Percentiles rank a stretch among this genome's conserved stretches.
phyloP scores from a whole-genome alignment of 2,888 invertebrate genomes.

The Eristalinus aeneus region DNA sequence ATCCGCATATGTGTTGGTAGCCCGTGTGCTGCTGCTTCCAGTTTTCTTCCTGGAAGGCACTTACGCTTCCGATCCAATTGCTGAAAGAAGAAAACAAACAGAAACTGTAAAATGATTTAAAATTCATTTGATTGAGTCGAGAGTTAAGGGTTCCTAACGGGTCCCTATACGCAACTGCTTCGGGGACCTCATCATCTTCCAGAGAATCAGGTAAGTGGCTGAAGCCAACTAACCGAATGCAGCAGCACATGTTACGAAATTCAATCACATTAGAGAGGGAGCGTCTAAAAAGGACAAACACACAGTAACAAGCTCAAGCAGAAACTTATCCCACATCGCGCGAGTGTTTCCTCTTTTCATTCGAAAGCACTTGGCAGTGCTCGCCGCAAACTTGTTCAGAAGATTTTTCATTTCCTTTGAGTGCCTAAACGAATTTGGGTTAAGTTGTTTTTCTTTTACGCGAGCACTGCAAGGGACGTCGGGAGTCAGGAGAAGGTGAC shows the following conservation, averaged over 20 bases:
- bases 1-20: background rate
- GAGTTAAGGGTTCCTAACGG: background rate
- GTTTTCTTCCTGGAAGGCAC: background rate
- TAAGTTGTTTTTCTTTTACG: conserved; percentile 33
- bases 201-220: background rate
- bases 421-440: conserved; percentile 32
- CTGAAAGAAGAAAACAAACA: background rate
- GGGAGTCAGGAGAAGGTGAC: background rate
- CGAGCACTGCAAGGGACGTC: background rate
- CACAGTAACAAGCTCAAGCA: background rate
- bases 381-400: background rate
- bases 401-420: conserved; percentile 11
- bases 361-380: background rate
- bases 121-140: background rate
- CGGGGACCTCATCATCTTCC: background rate
- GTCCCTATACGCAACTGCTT: background rate
- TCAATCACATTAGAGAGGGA: background rate
- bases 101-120: background rate
- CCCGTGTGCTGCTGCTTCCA: background rate
- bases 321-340: background rate
- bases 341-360: background rate
- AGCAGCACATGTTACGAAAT: background rate
- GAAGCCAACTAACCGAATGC: background rate
- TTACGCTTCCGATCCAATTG: background rate
- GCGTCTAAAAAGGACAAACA: background rate